These are phyloP conservation scores for Synanthedon andrenaeformis DNA, from an alignment of 2,888 invertebrate species.

Conservation along the genomic window DNA sequence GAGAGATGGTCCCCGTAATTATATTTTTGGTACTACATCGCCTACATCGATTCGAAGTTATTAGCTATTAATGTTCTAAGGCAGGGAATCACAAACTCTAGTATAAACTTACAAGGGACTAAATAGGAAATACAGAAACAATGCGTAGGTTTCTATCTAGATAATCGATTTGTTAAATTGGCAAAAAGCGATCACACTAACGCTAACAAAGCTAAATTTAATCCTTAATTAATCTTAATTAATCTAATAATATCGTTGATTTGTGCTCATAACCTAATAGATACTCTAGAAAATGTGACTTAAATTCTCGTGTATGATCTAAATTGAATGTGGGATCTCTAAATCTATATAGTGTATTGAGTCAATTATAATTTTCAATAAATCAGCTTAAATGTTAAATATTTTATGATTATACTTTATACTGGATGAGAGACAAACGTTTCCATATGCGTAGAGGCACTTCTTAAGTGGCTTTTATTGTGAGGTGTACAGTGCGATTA, in stretches of 20 bases:
- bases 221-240: slow-evolving; percentile 24
- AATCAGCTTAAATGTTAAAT: slow-evolving; percentile 6
- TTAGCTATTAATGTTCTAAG: slow-evolving; percentile 46
- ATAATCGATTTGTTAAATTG: slow-evolving; percentile 24
- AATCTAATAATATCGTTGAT: slow-evolving; percentile 36
- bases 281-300: slow-evolving; percentile 24
- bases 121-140: slow-evolving; percentile 33
- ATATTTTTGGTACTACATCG: slow-evolving; percentile 33
- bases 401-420: slow-evolving; percentile 10
- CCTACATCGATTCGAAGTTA: slow-evolving; percentile 22
- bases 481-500: background rate
- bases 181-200: slow-evolving; percentile 54
- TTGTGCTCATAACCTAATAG: slow-evolving; percentile 35
- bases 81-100: slow-evolving; percentile 53
- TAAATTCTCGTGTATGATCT: slow-evolving; percentile 7
- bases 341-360: slow-evolving; percentile 3
- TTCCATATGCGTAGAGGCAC: slow-evolving; percentile 9
- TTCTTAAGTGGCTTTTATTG: slow-evolving; percentile 1
- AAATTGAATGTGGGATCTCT: background rate
- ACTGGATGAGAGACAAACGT: slow-evolving; percentile 24
- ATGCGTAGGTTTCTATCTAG: slow-evolving; percentile 12
- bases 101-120: slow-evolving; percentile 39
- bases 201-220: slow-evolving; percentile 60
- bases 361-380: slow-evolving; percentile 15
- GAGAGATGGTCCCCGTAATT: slow-evolving; percentile 63